Percentiles rank a stretch among this genome's conserved stretches.
Conservation (phyloP, 2,113 vertebrate species). For the Halichoeres trimaculatus region DNA sequence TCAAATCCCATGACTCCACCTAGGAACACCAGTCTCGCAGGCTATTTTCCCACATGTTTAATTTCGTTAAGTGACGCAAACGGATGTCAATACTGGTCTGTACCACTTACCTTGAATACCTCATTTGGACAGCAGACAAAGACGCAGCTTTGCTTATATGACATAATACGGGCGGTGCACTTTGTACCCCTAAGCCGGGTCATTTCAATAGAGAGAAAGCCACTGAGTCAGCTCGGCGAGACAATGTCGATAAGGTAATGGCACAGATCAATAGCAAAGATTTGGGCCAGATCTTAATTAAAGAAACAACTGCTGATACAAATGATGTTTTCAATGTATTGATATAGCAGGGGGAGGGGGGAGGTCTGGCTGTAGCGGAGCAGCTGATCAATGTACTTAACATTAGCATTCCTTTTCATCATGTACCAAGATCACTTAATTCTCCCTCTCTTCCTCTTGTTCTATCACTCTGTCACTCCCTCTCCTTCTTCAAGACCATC, state of each 20-base stretch:
- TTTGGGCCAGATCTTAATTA: slow-evolving; percentile 94
- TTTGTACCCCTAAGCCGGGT: slow-evolving; percentile 74
- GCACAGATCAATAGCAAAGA: slow-evolving; percentile 90
- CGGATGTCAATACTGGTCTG: slow-evolving; percentile 75
- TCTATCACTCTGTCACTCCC: slow-evolving; percentile 61
- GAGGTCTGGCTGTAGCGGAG: slow-evolving; percentile 75
- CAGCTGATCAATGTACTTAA: slow-evolving; percentile 84
- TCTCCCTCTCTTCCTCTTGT: slow-evolving; percentile 76
- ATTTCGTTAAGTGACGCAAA: slow-evolving; percentile 80
- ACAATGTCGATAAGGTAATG: slow-evolving; percentile 90
- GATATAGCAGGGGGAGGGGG: slow-evolving; percentile 68
- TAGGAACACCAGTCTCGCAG: slow-evolving; percentile 52
- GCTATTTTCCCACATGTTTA: slow-evolving; percentile 79
- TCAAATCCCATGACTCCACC: slow-evolving; percentile 36
- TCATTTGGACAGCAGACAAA: slow-evolving; percentile 69
- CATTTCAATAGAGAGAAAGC: slow-evolving; percentile 82
- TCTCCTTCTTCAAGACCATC: slow-evolving; percentile 66
- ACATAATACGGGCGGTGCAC: slow-evolving; percentile 73
- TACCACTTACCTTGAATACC: slow-evolving; percentile 77
- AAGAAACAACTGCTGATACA: slow-evolving; percentile 96
- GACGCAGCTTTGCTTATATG: slow-evolving; percentile 69
- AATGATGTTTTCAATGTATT: slow-evolving; percentile 93
- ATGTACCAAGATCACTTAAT: slow-evolving; percentile 81
- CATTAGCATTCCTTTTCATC: slow-evolving; percentile 90
- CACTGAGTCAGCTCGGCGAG: slow-evolving; percentile 85